Conservation (phyloP, 1,140 invertebrate genomes). For the Pemphigus obesinymphae region DNA sequence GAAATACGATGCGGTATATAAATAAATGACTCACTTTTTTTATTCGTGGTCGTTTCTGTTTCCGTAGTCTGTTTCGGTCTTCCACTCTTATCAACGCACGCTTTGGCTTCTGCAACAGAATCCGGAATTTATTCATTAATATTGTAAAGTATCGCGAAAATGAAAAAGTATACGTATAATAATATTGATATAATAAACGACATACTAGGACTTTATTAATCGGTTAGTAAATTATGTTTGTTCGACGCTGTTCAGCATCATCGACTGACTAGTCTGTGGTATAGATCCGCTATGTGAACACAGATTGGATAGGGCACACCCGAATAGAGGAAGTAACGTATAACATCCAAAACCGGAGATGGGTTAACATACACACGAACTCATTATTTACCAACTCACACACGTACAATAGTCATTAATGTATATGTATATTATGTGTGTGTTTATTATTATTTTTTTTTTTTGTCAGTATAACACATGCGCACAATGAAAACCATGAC, state of each 20-base stretch:
- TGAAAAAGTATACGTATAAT: neutral
- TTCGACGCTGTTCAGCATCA: conserved; percentile 27
- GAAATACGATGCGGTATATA: too few species aligned
- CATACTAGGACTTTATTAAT: neutral
- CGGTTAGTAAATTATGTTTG: neutral
- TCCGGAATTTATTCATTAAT: neutral
- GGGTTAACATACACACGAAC: conserved; percentile 8
- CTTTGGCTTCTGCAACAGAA: neutral
- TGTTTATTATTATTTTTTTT: too few species aligned
- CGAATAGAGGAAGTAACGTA: conserved; percentile 31
- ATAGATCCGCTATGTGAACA: conserved; percentile 30
- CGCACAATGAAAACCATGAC: conserved; percentile 23
- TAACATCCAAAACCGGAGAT: conserved; percentile 31
- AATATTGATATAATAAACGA: neutral
- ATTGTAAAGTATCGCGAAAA: too few species aligned
- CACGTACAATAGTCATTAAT: conserved; percentile 28
- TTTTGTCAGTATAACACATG: conserved; percentile 20
- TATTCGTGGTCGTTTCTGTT: neutral
- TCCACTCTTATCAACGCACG: neutral
- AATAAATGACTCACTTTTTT: conserved; percentile 3
- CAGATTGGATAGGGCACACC: conserved; percentile 35
- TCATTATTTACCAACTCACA: conserved; percentile 30
- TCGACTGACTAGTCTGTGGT: conserved; percentile 17
- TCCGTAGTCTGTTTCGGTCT: neutral
- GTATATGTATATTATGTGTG: neutral